These are phyloP conservation scores for Phenganax stokvisi DNA, from an alignment of 92 coral and sea anemone genomes.

Conservation along the genomic window DNA sequence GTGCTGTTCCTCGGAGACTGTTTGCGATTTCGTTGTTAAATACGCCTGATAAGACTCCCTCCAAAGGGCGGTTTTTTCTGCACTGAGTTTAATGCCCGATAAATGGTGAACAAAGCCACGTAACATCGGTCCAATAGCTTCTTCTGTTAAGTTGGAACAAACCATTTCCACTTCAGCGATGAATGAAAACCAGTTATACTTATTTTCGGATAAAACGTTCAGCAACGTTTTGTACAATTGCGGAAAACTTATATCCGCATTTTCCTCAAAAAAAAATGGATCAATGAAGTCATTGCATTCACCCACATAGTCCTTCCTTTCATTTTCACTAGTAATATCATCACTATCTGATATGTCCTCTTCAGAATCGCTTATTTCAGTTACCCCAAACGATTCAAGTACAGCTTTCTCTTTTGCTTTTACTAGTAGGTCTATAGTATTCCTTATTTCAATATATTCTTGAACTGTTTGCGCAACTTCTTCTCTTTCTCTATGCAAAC, in stretches of 20 bases:
- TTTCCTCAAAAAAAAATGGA: neutral
- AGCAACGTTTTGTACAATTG: constrained; percentile 48
- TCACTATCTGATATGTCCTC: neutral
- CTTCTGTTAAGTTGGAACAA: constrained; percentile 18
- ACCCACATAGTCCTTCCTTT: neutral
- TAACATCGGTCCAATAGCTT: constrained; percentile 38
- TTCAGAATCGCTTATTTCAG: constrained; percentile 22
- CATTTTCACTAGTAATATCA: neutral
- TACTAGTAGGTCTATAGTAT: neutral
- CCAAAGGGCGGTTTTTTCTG: constrained; percentile 33
- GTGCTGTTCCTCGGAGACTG: constrained; percentile 15
- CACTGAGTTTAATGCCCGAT: constrained; percentile 48
- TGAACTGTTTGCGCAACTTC: constrained; percentile 17
- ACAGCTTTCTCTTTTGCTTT: constrained; percentile 23
- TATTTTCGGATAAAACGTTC: constrained; percentile 40
- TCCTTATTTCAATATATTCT: neutral
- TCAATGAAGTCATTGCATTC: neutral
- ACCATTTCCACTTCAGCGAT: constrained; percentile 38
- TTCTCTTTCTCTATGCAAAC: constrained; percentile 30
- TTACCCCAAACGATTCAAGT: constrained; percentile 16
- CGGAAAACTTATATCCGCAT: neutral
- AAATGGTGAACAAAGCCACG: constrained; percentile 48
- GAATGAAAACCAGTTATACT: constrained; percentile 59
- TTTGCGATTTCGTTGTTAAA: constrained; percentile 27
- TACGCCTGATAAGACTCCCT: constrained; percentile 5